Evolutionary conservation across 2,888 invertebrate species (phyloP).

Genomic region (Entomobrya proxima): DNA sequence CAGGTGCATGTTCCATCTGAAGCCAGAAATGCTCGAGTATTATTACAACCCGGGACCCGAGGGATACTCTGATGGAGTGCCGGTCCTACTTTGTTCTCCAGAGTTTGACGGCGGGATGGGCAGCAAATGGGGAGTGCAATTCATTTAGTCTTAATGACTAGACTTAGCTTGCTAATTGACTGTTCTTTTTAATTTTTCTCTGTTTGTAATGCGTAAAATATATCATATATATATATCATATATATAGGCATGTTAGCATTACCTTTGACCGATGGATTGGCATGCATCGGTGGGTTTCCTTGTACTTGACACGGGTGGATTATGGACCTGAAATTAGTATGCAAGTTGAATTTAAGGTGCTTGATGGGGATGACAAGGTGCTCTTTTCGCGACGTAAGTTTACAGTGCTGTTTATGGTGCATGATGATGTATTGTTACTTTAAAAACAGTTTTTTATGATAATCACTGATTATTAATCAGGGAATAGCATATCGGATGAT

Average conservation of each 20-base stretch:
- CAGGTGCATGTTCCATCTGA: background rate
- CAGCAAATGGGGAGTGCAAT: background rate
- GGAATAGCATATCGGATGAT: too few species aligned
- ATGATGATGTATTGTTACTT: too few species aligned
- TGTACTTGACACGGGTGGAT: background rate
- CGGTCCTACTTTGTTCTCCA: background rate
- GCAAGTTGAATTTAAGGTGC: background rate
- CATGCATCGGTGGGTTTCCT: background rate
- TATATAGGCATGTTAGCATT: background rate
- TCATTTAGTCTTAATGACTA: too few species aligned
- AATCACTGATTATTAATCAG: too few species aligned
- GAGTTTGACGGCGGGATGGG: background rate
- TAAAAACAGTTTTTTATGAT: too few species aligned
- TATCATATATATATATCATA: background rate
- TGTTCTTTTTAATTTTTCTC: too few species aligned
- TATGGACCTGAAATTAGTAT: background rate
- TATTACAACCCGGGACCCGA: background rate
- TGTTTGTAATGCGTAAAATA: background rate
- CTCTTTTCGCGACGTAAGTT: background rate
- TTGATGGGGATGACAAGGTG: background rate
- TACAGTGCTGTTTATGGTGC: too few species aligned
- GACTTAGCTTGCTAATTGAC: too few species aligned
- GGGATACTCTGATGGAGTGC: background rate
- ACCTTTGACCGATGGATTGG: slow-evolving; percentile 5
- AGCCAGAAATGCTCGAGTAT: background rate